Percentiles rank a stretch among this genome's conserved stretches.
Evolutionary conservation across 2,113 vertebrate genomes (phyloP).

Genomic region (Brevimyrus niger): DNA sequence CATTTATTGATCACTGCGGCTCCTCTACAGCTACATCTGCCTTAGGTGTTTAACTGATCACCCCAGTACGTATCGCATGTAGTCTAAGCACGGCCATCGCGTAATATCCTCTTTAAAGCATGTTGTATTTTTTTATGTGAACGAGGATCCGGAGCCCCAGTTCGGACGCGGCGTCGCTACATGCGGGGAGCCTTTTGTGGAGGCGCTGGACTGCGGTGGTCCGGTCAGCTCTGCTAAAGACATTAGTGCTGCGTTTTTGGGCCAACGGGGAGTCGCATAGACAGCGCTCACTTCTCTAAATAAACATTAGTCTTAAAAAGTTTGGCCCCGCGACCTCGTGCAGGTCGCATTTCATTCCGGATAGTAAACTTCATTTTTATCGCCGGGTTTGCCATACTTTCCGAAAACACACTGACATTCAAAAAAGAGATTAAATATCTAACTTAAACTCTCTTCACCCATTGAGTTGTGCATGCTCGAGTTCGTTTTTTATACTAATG

Average conservation of each 20-base stretch:
- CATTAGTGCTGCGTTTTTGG: conserved; percentile 74
- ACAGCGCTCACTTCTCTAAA: conserved; percentile 95
- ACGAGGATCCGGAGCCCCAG: neutral
- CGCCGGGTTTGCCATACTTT: conserved; percentile 47
- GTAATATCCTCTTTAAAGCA: neutral
- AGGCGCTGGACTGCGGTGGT: conserved; percentile 47
- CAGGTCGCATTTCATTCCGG: conserved; percentile 78
- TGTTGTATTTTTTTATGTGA: conserved; percentile 1
- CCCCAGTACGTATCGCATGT: neutral
- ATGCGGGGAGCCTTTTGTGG: conserved; percentile 19
- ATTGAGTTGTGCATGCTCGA: conserved; percentile 24
- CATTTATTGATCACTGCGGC: neutral
- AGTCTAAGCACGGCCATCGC: neutral
- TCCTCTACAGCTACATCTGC: neutral
- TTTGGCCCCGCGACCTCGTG: conserved; percentile 85
- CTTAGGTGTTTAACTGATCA: neutral
- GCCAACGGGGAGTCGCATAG: conserved; percentile 75
- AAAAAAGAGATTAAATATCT: conserved; percentile 47
- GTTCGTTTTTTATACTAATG: conserved; percentile 35
- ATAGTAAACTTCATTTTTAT: conserved; percentile 64
- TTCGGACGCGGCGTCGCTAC: conserved; percentile 16
- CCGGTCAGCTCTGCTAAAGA: conserved; percentile 74
- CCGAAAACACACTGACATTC: conserved; percentile 49
- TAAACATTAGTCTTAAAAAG: conserved; percentile 99
- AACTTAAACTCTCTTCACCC: conserved; percentile 50